Base-by-base conservation (phyloP, 2,113 vertebrate genomes). In the Aphyosemion australe region DNA sequence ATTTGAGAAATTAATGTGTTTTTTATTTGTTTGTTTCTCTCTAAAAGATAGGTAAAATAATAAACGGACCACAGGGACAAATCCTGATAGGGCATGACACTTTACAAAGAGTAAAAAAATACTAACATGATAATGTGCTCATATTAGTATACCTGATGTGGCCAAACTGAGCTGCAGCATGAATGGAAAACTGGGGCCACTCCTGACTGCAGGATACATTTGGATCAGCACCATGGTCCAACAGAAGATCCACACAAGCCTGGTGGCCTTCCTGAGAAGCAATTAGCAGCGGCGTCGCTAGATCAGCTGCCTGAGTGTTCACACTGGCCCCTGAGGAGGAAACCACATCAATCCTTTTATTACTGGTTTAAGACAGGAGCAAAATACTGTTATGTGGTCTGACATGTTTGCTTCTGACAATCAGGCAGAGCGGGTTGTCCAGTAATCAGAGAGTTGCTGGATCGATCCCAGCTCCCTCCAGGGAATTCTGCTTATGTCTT, bases 231-330 rank as follows among this genome's bases (percentile, higher is more conserved):
- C 94, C 92, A 34, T 67, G 87, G 2, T 91, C 75, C 69, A 99
- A 10, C 65, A 99, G 84, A 32, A 94, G 70, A 1, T 94, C 90
- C 86, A 96, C 94, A 37, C 96, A 96, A 0, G 76, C 32, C 0
- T 58, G 8, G 31, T 98, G 95, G n/a, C 96, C 97, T 76, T 99
- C 96, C 80, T 99, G 97, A 0, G 95, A 92, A n/a, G 97, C 95
- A 8, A 99, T 97, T 70, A 98, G 89, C 65, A 99, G 90, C 0
- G 97, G 95, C 0, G 95, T 96, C 59, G 96, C 96, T 78, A 90
- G 90, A 86, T 99, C 97, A 7, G 88, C 91, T 9, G 95, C 95
- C 74, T 96, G 95, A 63, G 90, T 90, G 89, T 95, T 96, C 60
- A 96, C 84, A 0, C 91, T 87, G 15, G 96, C 95, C 51, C 97